Conservation (phyloP, 2,797 vertebrate species). For the Lithobates sylvaticus region DNA sequence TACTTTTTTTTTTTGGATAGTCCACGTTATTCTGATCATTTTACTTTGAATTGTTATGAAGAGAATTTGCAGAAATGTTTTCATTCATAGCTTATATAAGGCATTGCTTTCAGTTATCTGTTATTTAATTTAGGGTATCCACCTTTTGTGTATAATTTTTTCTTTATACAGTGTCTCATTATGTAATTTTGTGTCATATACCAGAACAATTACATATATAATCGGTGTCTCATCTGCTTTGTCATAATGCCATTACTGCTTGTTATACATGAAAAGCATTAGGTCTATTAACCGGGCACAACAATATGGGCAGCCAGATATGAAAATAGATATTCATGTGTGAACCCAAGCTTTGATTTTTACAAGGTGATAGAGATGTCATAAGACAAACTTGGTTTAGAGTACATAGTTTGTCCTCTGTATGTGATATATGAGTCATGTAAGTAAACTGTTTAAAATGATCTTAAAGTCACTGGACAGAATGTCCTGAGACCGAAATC, state of each 20-base stretch:
- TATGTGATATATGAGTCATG: not conserved
- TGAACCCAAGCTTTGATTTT: not conserved
- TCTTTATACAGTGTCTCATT: no score
- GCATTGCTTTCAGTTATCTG: no score
- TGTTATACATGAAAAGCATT: not conserved
- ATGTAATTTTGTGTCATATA: not conserved
- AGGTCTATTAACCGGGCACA: not conserved
- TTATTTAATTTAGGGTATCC: no score
- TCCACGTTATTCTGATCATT: no score
- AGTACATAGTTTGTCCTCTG: not conserved
- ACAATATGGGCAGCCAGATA: no score
- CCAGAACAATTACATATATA: not conserved
- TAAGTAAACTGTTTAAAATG: not conserved
- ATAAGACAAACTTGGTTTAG: not conserved
- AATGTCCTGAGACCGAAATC: not conserved
- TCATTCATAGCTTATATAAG: no score
- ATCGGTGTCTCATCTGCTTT: not conserved
- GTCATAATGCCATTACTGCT: not conserved
- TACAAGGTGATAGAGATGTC: not conserved
- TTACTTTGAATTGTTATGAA: no score
- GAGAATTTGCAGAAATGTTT: no score
- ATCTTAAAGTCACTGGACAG: not conserved
- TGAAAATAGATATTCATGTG: not conserved
- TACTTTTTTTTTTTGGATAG: no score
- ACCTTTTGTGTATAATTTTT: no score